Evolutionary conservation across 2,888 invertebrate species (phyloP).

Genomic region (Brenthis daphne): DNA sequence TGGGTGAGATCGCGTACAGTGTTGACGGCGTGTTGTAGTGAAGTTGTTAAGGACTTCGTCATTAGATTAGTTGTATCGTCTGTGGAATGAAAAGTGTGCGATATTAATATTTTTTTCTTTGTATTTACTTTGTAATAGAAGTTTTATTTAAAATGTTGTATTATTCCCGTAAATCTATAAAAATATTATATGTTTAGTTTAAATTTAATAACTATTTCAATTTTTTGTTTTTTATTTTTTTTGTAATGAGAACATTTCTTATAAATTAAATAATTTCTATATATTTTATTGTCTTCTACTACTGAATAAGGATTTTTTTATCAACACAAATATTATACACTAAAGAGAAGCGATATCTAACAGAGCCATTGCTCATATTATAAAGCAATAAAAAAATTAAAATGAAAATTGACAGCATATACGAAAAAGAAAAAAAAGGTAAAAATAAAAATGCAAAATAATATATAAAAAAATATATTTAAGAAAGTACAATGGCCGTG

Average conservation of each 20-base stretch:
- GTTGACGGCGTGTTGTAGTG: slow-evolving; percentile 72
- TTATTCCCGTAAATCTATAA: too few species aligned
- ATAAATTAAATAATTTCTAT: too few species aligned
- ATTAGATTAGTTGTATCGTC: slow-evolving; percentile 66
- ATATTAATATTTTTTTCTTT: neutral
- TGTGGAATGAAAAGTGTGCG: slow-evolving; percentile 42
- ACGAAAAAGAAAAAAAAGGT: slow-evolving; percentile 17
- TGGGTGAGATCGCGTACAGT: slow-evolving; percentile 69
- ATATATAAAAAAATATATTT: slow-evolving; percentile 60
- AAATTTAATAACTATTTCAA: too few species aligned
- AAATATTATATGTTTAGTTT: too few species aligned
- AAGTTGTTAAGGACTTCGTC: slow-evolving; percentile 72
- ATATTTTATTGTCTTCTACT: too few species aligned
- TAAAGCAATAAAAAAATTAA: slow-evolving; percentile 16
- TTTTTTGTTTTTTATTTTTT: too few species aligned
- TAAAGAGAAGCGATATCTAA: slow-evolving; percentile 36
- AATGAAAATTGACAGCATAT: too few species aligned
- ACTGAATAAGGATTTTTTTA: neutral
- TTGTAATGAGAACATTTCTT: too few species aligned
- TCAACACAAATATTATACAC: neutral
- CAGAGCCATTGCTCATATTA: slow-evolving; percentile 66
- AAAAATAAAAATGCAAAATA: slow-evolving; percentile 67
- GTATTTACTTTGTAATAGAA: neutral
- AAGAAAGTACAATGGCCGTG: slow-evolving; percentile 74
- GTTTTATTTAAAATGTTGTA: neutral